These are phyloP conservation scores for Catharus bicknelli DNA, from an alignment of 2,113 vertebrate genomes.

Conservation along the genomic window DNA sequence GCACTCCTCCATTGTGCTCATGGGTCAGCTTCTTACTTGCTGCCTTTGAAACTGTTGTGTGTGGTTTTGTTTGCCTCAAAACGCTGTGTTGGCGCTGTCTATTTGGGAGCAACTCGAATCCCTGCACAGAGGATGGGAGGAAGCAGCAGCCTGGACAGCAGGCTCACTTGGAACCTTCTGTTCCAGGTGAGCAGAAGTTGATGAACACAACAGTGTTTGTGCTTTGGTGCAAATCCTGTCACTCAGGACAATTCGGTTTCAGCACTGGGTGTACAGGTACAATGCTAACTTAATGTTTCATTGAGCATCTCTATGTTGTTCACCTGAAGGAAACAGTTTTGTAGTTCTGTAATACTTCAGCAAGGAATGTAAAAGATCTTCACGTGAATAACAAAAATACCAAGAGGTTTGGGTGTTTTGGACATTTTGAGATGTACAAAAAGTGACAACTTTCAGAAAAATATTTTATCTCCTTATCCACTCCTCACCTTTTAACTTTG, in stretches of 20 bases:
- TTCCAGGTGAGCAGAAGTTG: not conserved
- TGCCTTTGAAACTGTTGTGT: not conserved
- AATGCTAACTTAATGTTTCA: not conserved
- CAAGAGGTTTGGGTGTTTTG: not conserved
- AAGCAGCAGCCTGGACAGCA: not conserved
- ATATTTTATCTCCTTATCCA: not conserved
- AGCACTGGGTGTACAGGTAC: not conserved
- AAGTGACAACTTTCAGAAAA: not conserved
- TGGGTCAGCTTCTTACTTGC: not conserved
- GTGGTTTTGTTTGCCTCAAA: not conserved
- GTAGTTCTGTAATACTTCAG: not conserved
- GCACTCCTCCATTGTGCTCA: not conserved
- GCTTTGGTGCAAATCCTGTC: not conserved
- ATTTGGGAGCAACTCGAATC: rapidly evolving
- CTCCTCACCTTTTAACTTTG: not conserved
- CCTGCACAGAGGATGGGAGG: not conserved
- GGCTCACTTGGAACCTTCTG: not conserved
- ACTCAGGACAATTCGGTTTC: not conserved
- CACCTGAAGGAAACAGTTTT: not conserved
- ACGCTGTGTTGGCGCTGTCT: not conserved
- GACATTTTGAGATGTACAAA: not conserved
- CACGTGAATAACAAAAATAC: not conserved
- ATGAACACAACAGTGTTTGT: not conserved
- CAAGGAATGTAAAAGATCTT: not conserved
- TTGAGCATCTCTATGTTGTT: not conserved